Conservation (phyloP, 1,140 invertebrate genomes). For the Mactra quadrangularis region DNA sequence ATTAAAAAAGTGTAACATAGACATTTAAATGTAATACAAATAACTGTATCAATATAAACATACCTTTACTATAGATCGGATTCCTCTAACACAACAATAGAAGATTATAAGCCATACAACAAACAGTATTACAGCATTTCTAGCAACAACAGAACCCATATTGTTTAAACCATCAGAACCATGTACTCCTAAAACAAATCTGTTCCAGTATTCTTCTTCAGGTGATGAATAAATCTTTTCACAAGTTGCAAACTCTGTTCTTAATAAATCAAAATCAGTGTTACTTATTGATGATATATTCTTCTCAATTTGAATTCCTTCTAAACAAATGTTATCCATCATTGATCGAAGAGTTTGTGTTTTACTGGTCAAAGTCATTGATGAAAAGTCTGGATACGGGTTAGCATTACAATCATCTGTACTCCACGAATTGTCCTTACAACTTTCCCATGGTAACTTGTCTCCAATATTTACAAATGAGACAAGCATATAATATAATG, state of each 20-base stretch:
- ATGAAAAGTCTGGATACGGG: slow-evolving; percentile 45
- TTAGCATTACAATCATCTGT: slow-evolving; percentile 63
- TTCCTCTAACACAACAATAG: background rate
- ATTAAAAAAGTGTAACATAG: no score
- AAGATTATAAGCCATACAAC: background rate
- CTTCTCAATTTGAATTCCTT: background rate
- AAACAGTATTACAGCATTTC: background rate
- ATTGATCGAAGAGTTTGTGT: background rate
- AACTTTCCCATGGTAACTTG: slow-evolving; percentile 75
- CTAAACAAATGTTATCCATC: slow-evolving; percentile 1
- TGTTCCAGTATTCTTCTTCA: slow-evolving; percentile 34
- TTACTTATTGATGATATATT: background rate
- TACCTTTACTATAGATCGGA: no score
- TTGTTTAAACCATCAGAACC: slow-evolving; percentile 1
- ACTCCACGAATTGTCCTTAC: slow-evolving; percentile 69
- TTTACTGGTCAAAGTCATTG: slow-evolving; percentile 4
- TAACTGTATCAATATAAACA: no score
- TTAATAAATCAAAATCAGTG: background rate
- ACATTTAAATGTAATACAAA: no score
- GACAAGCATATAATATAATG: slow-evolving; percentile 81
- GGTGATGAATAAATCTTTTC: background rate
- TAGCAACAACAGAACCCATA: slow-evolving; percentile 4
- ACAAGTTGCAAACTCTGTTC: background rate
- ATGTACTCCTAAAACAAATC: slow-evolving; percentile 32
- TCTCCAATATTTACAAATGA: slow-evolving; percentile 75